phyloP scores from a whole-genome alignment of 2,888 invertebrate species.

The Rotaria macrura region DNA sequence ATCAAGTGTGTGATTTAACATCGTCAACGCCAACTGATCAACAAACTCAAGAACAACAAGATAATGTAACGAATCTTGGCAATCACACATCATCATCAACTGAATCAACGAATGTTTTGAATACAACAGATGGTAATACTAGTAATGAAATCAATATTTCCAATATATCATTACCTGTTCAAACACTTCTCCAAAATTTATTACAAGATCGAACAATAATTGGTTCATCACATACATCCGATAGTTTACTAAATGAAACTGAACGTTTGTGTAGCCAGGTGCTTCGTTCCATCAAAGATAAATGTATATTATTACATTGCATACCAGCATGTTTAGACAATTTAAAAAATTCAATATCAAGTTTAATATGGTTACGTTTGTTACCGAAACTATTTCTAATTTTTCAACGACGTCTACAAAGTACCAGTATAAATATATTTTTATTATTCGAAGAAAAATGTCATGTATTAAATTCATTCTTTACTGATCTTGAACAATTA shows the following conservation, averaged over 20 bases:
- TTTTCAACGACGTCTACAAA: constrained; percentile 53
- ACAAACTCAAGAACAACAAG: constrained; percentile 29
- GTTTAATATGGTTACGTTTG: constrained; percentile 73
- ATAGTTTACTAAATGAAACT: background rate
- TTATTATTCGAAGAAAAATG: constrained; percentile 22
- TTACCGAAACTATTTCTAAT: constrained; percentile 80
- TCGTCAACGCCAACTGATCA: constrained; percentile 45
- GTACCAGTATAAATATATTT: constrained; percentile 4
- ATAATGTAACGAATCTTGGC: background rate
- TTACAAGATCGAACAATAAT: constrained; percentile 61
- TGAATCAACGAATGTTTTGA: background rate
- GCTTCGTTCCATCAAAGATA: constrained; percentile 61
- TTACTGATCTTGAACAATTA: constrained; percentile 21
- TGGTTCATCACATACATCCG: constrained; percentile 35
- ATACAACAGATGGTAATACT: constrained; percentile 35
- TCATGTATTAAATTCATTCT: constrained; percentile 22
- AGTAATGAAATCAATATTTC: constrained; percentile 45
- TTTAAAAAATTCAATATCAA: constrained; percentile 67
- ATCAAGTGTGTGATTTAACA: constrained; percentile 46
- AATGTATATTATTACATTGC: constrained; percentile 78
- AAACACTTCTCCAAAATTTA: constrained; percentile 83
- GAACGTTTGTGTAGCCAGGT: background rate
- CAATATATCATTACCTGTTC: constrained; percentile 73
- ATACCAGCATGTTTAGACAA: constrained; percentile 86
- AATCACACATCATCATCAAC: background rate